Conservation (phyloP, 1,140 invertebrate genomes). For the Bombus huntii region DNA sequence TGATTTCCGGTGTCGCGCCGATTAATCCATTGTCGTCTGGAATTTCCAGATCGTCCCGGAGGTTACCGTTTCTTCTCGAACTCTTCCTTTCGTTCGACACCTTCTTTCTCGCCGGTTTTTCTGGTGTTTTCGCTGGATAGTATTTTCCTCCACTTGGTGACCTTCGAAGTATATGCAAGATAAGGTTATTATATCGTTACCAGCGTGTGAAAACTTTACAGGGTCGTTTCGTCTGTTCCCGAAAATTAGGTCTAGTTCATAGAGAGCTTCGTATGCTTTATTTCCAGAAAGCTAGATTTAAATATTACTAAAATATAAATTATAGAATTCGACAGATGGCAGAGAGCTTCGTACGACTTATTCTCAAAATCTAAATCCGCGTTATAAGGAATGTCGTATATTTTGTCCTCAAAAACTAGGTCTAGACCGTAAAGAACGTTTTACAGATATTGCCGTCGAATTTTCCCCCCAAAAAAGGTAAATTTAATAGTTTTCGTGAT, state of each 20-base stretch:
- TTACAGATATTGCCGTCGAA: too few species aligned
- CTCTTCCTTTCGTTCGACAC: constrained; percentile 5
- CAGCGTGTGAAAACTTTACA: not conserved
- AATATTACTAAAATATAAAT: too few species aligned
- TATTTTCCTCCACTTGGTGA: not conserved
- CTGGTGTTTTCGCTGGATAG: not conserved
- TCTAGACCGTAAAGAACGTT: not conserved
- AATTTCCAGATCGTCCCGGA: constrained; percentile 22
- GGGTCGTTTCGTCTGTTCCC: not conserved
- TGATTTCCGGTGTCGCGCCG: constrained; percentile 57
- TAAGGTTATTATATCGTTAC: not conserved
- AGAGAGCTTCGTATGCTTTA: not conserved
- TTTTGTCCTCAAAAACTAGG: not conserved
- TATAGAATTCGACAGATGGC: not conserved
- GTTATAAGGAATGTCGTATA: not conserved
- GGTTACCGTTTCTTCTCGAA: constrained; percentile 1
- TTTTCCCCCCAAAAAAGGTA: too few species aligned
- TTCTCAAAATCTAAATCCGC: not conserved
- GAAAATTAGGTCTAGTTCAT: not conserved
- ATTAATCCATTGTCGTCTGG: constrained; percentile 56
- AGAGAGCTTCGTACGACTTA: not conserved
- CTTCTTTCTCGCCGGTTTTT: constrained; percentile 13
- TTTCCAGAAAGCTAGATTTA: not conserved
- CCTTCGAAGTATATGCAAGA: constrained; percentile 2
- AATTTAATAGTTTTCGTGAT: too few species aligned